Conservation (phyloP, 2,797 vertebrate species). For the Pogonophryne albipinna region DNA sequence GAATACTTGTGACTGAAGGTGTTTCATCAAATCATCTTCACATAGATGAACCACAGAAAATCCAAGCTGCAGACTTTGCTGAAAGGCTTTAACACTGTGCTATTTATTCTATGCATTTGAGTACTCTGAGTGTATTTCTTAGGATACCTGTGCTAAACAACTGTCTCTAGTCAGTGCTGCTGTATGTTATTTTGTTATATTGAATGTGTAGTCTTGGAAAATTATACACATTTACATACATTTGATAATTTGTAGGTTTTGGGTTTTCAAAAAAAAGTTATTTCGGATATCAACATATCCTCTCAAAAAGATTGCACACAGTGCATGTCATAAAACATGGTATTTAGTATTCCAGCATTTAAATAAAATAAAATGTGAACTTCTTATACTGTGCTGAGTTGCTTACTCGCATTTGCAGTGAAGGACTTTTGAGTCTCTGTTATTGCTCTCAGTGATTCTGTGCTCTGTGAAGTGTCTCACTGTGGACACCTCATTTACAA, state of each 20-base stretch:
- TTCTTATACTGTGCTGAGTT: conserved; percentile 21
- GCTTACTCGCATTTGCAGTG: conserved; percentile 22
- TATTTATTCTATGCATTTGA: not conserved
- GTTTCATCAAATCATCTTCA: conserved; percentile 22
- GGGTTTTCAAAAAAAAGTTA: too few species aligned
- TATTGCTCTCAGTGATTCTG: conserved; percentile 33
- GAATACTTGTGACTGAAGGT: conserved; percentile 11
- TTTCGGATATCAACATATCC: too few species aligned
- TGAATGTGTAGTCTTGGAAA: too few species aligned
- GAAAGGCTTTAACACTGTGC: not conserved
- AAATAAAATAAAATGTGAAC: not conserved
- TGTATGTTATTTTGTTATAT: not conserved
- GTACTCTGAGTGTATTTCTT: not conserved
- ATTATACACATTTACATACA: too few species aligned
- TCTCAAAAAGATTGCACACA: not conserved
- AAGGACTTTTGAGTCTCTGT: conserved; percentile 14
- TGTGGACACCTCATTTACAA: conserved; percentile 39
- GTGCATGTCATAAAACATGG: not conserved
- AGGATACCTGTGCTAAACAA: not conserved
- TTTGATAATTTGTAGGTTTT: too few species aligned
- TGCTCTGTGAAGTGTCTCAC: conserved; percentile 34
- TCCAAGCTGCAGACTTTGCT: not conserved
- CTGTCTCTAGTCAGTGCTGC: not conserved
- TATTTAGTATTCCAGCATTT: not conserved
- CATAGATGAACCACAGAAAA: not conserved